Base-by-base conservation (phyloP, 2,888 invertebrate species). In the Brenthis hecate region DNA sequence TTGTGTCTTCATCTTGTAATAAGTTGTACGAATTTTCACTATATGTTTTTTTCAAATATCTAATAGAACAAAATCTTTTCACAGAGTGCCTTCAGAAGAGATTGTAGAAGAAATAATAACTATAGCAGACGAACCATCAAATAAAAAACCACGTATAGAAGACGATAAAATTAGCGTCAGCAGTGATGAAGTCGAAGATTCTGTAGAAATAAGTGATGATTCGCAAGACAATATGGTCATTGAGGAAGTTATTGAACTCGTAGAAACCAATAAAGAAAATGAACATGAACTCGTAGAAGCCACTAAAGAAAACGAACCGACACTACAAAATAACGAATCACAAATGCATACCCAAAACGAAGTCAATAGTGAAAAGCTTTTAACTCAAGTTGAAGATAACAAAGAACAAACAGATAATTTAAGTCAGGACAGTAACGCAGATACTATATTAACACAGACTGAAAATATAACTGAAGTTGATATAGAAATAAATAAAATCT, bases 81-180 rank as follows among this genome's bases (percentile, higher is more conserved):
- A 47, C 81, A 91, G 91, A 72, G 71, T 85, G 66, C 79, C 81
- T 13, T 65, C 76, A 58, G 79, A 77, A 62, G 67, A 72, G 3
- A 54, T 51, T 14, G 69, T 79, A 50, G 78, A 79, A 19, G 81
- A 82, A 28, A 73, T 85, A 2, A 82, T 85, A 68, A 80, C 80
- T 3, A 81, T 87, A 72, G 67, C 75, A 2, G 86, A 85, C 62
- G 92, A 87, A 71, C 91, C 92, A 0, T 65, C 74, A 1, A 78
- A 56, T 14, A 92, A 92, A 71, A 86, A 79, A 64, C 73, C 77
- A 5, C 83, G 88, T 6, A 47, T 85, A 23, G 80, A 78, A n/a
- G 69, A 73, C 13, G 89, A 88, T 13, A 82, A 84, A 75, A 89
- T 91, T 56, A 88, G 88, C 66, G 72, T 91, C 13, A 89, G 89